Percentiles rank a stretch among this genome's conserved stretches.
Evolutionary conservation across 2,888 invertebrate species (phyloP).

Genomic region (Aphidoletes aphidimyza): DNA sequence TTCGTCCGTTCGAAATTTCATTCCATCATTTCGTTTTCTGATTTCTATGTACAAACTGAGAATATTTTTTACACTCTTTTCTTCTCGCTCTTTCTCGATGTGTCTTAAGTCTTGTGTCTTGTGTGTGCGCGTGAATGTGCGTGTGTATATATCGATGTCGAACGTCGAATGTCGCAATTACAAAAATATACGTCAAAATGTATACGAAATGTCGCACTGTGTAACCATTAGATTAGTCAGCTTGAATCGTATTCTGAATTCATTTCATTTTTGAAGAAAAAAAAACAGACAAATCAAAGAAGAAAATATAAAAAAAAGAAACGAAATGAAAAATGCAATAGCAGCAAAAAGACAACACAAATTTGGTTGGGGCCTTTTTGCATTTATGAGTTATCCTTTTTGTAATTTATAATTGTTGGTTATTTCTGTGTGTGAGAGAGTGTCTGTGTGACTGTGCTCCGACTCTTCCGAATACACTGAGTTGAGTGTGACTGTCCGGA

Average conservation of each 20-base stretch:
- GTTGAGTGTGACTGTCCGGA: conserved; percentile 28
- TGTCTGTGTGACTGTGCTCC: conserved; percentile 24
- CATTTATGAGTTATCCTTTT: conserved; percentile 49
- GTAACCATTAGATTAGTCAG: conserved; percentile 54
- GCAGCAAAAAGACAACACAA: neutral
- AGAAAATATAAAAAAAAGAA: neutral
- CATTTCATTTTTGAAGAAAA: neutral
- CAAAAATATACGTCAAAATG: conserved; percentile 52
- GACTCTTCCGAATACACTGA: neutral
- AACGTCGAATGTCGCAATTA: conserved; percentile 26
- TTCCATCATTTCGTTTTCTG: neutral
- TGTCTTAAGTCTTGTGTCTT: conserved; percentile 3
- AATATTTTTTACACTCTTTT: conserved; percentile 3
- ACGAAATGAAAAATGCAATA: neutral
- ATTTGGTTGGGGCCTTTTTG: neutral
- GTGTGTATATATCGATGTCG: conserved; percentile 19
- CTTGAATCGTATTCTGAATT: neutral
- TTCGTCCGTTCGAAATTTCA: neutral
- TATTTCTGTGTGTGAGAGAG: neutral
- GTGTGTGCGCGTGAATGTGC: conserved; percentile 20
- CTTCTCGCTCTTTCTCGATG: conserved; percentile 47
- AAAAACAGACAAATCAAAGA: neutral
- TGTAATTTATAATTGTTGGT: conserved; percentile 23
- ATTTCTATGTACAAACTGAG: conserved; percentile 7
- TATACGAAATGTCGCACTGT: conserved; percentile 23